These are phyloP conservation scores for Paradisaea rubra DNA, from an alignment of 2,113 vertebrate genomes.

Conservation along the genomic window DNA sequence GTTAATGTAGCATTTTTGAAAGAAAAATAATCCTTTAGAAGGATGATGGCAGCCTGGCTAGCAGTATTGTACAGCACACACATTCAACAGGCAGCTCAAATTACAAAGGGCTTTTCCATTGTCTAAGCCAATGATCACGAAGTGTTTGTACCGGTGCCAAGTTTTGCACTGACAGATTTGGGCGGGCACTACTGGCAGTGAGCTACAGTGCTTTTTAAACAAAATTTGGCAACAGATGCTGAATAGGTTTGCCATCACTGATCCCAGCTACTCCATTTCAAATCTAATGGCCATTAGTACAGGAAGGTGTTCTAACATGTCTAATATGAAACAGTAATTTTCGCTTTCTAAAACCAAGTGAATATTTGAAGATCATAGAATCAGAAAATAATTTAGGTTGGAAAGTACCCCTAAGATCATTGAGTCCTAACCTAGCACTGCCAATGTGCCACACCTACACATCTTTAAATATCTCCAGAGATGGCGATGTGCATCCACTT, in stretches of 20 bases:
- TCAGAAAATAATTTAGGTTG: not conserved
- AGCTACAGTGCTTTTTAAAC: not conserved
- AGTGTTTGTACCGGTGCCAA: not conserved
- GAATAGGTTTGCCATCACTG: not conserved
- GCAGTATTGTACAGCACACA: not conserved
- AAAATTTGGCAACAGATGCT: not conserved
- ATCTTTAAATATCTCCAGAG: not conserved
- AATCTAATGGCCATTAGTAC: not conserved
- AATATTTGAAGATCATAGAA: not conserved
- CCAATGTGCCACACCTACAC: too few relatives aligned
- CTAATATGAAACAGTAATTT: not conserved
- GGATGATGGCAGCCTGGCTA: not conserved
- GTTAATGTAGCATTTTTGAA: not conserved
- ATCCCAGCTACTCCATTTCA: not conserved
- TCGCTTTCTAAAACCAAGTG: not conserved
- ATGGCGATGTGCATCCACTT: not conserved
- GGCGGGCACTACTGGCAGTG: not conserved
- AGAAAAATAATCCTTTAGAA: not conserved
- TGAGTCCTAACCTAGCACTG: too few relatives aligned
- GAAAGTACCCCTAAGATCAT: not conserved
- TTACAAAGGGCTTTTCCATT: slow-evolving; percentile 20
- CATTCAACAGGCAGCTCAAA: not conserved
- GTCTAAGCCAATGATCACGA: not conserved
- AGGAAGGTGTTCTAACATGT: not conserved
- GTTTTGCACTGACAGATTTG: not conserved